These are phyloP conservation scores for Mallotus villosus DNA, from an alignment of 2,797 vertebrate species.

Conservation along the genomic window DNA sequence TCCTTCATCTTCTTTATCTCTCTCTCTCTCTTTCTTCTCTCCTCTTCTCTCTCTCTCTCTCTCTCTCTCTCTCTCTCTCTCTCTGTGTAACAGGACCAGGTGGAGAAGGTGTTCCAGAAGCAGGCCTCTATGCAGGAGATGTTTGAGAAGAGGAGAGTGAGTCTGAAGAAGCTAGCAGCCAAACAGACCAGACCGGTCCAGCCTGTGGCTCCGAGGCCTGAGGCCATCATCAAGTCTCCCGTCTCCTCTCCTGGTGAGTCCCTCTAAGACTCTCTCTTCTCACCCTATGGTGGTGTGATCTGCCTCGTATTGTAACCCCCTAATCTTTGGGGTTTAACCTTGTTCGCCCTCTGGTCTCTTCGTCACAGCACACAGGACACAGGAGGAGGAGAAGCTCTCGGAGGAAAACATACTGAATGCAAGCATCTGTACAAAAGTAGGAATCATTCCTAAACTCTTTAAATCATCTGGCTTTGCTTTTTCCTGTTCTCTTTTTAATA, in stretches of 20 bases:
- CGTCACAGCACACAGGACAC: conserved; percentile 68
- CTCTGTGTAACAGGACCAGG: conserved; percentile 78
- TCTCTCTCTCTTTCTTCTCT: not conserved
- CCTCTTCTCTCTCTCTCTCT: not conserved
- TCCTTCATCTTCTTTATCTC: not conserved
- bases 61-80: not conserved
- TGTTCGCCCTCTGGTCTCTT: not conserved
- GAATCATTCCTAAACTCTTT: not conserved
- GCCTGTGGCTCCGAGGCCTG: conserved; percentile 92
- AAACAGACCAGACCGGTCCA: conserved; percentile 95
- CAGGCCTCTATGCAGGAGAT: conserved; percentile 92
- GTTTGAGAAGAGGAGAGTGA: conserved; percentile 91
- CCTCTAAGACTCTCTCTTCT: not conserved
- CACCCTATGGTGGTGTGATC: no score
- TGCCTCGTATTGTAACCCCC: no score
- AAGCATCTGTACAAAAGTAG: conserved; percentile 74
- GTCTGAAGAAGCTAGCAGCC: conserved; percentile 94
- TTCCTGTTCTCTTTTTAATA: not conserved
- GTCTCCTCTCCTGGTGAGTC: conserved; percentile 81
- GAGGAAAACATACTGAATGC: conserved; percentile 69
- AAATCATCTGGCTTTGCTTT: no score
- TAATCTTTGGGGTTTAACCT: not conserved
- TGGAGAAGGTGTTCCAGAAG: conserved; percentile 91
- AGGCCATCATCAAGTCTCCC: conserved; percentile 86
- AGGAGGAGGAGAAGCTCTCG: conserved; percentile 68